Evolutionary conservation across 2,113 vertebrate species (phyloP).

Genomic region (Prietella phreatophila): DNA sequence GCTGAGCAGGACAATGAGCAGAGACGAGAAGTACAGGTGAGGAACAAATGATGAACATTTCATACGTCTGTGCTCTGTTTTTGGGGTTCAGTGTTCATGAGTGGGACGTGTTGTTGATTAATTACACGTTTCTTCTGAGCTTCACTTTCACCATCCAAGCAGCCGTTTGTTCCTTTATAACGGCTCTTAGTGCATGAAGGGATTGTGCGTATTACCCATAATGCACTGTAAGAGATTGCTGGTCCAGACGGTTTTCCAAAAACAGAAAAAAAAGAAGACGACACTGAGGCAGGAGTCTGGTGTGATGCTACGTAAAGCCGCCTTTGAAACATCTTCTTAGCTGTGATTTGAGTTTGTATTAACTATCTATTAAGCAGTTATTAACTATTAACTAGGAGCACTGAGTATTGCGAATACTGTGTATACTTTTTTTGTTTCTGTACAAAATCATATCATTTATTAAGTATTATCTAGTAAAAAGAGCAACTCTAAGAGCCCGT

Average conservation of each 20-base stretch:
- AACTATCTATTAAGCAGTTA: not conserved
- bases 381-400: not conserved
- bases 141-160: not conserved
- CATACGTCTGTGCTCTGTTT: not conserved
- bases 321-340: not conserved
- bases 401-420: not conserved
- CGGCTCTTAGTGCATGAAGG: not conserved
- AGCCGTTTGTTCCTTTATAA: not conserved
- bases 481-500: not conserved
- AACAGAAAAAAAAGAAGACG: not conserved
- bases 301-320: not conserved
- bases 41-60: not conserved
- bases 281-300: not conserved
- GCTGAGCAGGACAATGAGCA: constrained; percentile 14
- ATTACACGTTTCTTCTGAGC: not conserved
- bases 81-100: not conserved
- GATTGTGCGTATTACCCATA: not conserved
- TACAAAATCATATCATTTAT: not conserved
- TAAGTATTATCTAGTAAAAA: not conserved
- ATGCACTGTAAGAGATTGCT: not conserved
- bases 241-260: not conserved
- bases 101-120: not conserved
- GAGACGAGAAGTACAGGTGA: not conserved
- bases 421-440: not conserved
- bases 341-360: not conserved